Evolutionary conservation across 2,797 vertebrate species (phyloP).

Genomic region (Tragopan temminckii): DNA sequence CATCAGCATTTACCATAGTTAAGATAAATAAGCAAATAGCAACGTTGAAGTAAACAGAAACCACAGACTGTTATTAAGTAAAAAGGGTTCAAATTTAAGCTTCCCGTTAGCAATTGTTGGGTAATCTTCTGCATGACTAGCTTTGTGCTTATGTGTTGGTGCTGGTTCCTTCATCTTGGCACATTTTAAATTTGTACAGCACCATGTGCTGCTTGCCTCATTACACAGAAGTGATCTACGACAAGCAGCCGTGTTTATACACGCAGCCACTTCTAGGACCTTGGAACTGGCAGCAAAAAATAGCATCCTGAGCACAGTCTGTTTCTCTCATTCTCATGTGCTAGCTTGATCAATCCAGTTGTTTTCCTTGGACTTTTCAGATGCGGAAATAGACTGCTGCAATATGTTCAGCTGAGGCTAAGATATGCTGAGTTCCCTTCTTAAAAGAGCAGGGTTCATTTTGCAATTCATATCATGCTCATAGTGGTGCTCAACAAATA

Average conservation of each 20-base stretch:
- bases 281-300: slow-evolving; percentile 46
- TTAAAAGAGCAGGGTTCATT: neutral
- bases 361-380: slow-evolving; percentile 15
- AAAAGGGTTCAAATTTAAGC: neutral
- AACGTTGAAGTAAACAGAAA: neutral
- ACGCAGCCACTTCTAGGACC: neutral
- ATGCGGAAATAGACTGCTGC: neutral
- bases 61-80: neutral
- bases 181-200: slow-evolving; percentile 45
- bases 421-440: neutral
- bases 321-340: neutral
- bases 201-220: slow-evolving; percentile 61
- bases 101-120: slow-evolving; percentile 20
- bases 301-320: slow-evolving; percentile 38
- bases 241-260: slow-evolving; percentile 50
- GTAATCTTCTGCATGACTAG: slow-evolving; percentile 42
- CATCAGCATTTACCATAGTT: neutral
- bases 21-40: neutral
- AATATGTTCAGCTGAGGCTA: neutral
- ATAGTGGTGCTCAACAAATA: neutral
- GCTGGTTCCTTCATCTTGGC: slow-evolving; percentile 34
- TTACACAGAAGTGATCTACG: slow-evolving; percentile 57
- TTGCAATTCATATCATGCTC: slow-evolving; percentile 4
- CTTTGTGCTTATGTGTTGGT: neutral
- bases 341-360: slow-evolving; percentile 35